phyloP scores from a whole-genome alignment of 2,888 invertebrate genomes.

The Uropetala carovei region DNA sequence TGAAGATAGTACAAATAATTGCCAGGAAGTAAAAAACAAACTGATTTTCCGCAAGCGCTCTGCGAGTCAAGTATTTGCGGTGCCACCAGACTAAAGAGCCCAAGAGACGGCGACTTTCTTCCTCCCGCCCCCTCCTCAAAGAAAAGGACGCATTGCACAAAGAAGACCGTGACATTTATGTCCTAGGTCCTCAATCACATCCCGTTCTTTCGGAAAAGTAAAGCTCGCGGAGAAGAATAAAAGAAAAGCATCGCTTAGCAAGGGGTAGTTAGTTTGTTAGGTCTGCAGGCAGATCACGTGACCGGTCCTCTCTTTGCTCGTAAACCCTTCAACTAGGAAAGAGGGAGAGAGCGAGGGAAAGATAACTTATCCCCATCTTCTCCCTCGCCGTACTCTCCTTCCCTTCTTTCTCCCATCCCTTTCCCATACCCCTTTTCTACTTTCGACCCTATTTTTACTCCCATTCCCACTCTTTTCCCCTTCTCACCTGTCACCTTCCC shows the following conservation, averaged over 20 bases:
- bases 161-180: conserved; percentile 23
- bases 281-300: conserved; percentile 27
- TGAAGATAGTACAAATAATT: not conserved
- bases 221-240: not conserved
- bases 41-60: not conserved
- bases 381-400: not conserved
- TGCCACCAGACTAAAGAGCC: not conserved
- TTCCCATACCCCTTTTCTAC: too few relatives aligned
- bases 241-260: not conserved
- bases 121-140: not conserved
- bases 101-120: not conserved
- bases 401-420: too few relatives aligned
- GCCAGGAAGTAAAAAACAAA: not conserved
- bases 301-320: conserved; percentile 34
- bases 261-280: conserved; percentile 48
- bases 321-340: conserved; percentile 3
- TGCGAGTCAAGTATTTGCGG: not conserved
- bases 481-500: too few relatives aligned
- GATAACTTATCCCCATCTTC: conserved; percentile 20
- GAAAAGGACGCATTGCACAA: conserved; percentile 12
- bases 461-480: too few relatives aligned
- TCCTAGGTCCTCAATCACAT: not conserved
- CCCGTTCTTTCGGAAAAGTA: conserved; percentile 22
- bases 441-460: too few relatives aligned
- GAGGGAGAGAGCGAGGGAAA: conserved; percentile 1